A percentile compares a stretch with the other conserved stretches of the same genome.
Conservation (phyloP, 2,113 vertebrate genomes). For the Pluvialis apricaria region DNA sequence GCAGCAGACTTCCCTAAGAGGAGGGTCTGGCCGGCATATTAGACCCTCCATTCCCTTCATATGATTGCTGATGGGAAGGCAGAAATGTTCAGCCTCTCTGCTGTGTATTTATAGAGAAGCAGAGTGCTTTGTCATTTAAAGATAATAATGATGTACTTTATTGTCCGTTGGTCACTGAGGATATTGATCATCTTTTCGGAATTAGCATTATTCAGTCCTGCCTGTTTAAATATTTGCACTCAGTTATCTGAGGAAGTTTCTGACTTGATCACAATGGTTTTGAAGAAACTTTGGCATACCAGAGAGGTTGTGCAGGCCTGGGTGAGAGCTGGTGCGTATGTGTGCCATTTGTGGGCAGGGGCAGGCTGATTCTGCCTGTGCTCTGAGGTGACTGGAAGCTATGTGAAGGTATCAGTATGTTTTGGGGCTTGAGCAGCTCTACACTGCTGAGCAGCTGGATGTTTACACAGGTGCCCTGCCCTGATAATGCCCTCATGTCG, state of each 20-base stretch:
- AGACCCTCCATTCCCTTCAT: too few relatives aligned
- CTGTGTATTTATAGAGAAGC: neutral
- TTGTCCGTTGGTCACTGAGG: neutral
- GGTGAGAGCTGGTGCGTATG: neutral
- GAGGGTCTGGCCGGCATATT: too few relatives aligned
- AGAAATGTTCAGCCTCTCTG: neutral
- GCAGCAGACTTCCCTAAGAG: too few relatives aligned
- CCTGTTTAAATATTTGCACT: neutral
- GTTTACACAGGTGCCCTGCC: neutral
- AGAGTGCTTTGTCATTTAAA: neutral
- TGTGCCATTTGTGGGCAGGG: neutral
- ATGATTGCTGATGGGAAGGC: neutral
- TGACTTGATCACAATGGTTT: rapidly evolving
- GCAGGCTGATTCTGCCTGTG: neutral
- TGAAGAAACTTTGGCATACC: neutral
- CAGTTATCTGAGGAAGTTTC: neutral
- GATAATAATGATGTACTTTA: neutral
- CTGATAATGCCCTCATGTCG: neutral
- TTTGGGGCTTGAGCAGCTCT: neutral
- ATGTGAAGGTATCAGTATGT: rapidly evolving
- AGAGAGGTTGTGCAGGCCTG: neutral
- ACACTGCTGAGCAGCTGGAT: neutral
- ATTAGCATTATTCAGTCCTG: neutral
- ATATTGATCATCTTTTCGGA: neutral
- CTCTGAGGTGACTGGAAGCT: neutral